Base-by-base conservation (phyloP, 1,140 invertebrate genomes). In the Physella acuta region DNA sequence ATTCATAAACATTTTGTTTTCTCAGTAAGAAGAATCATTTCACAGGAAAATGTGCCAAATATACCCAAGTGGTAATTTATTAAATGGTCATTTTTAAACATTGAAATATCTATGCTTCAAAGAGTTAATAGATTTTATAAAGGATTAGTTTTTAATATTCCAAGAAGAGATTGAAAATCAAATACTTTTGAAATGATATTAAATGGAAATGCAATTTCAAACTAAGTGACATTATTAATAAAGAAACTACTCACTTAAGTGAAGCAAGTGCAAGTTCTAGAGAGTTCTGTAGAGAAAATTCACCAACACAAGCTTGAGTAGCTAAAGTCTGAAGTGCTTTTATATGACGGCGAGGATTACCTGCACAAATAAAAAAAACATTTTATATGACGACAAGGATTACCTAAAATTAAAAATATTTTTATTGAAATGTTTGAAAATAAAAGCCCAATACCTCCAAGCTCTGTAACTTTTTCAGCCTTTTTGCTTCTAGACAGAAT, bases 271-370 rank as follows among this genome's bases (percentile, higher is more conserved):
- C 95, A 63, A 97, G 82, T 80, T 98, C 94, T 51, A 99, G 84
- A 1, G 93, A 91, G 85, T 98, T 99, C 87, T 98, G 95, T 52
- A 99, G 83, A 0, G 95, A 98, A 3, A 95, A 94, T 83, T 99
- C 95, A 17, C 96, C 95, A 55, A 88, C 88, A 77, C 89, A 90
- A 1, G 79, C 59, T 30, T 79, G 76, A 65, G 86, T 77, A 4
- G 70, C 67, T 33, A 87, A 53, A 52, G 73, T 79, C 69, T 85
- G 79, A 20, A 89, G 63, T 3, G 80, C 78, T n/a, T 77, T 76
- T 36, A 86, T 82, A 66, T 88, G 85, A 14, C 83, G 72, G 59
- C 80, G 72, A 11, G 86, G 83, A 77, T 89, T 88, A 28, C 87
- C 87, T 84, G 70, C 37, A 60, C 39, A 44, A 44, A 44, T 8